Percentiles rank a stretch among this genome's conserved stretches.
phyloP scores from a whole-genome alignment of 2,888 invertebrate species.

The Hyposoter didymator region DNA sequence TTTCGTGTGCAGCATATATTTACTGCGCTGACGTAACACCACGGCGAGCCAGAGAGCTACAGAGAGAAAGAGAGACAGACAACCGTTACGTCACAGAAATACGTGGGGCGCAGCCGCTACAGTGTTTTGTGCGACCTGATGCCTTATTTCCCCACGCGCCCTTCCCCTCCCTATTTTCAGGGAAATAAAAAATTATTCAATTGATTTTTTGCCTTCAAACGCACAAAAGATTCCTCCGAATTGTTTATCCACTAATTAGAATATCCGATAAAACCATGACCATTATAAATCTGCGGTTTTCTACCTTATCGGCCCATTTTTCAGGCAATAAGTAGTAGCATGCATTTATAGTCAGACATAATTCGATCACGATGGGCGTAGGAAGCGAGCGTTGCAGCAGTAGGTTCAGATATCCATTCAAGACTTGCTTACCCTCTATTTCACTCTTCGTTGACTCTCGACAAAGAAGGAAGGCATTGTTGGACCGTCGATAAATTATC shows the following conservation, averaged over 20 bases:
- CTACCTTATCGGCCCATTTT: neutral
- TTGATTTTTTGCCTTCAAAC: neutral
- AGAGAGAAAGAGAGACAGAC: too few species aligned
- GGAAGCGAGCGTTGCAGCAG: conserved; percentile 17
- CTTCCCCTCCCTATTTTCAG: neutral
- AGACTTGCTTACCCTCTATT: neutral
- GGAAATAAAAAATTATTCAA: neutral
- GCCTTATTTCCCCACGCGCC: neutral
- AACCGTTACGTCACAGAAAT: conserved; percentile 73
- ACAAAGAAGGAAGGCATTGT: neutral
- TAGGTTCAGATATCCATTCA: neutral
- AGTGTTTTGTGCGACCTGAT: neutral
- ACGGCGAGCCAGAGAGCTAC: neutral
- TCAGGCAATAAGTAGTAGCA: neutral
- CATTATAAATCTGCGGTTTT: neutral
- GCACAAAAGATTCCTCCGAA: neutral
- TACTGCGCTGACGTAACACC: conserved; percentile 74
- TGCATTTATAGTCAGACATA: neutral
- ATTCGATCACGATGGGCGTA: neutral
- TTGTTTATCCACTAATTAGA: neutral
- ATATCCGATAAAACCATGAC: neutral
- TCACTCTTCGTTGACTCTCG: neutral
- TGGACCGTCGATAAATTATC: neutral
- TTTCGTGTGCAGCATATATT: conserved; percentile 64
- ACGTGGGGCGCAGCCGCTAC: conserved; percentile 65